Base-by-base conservation (phyloP, 92 coral and sea anemone species). In the Paragorgia papillata region DNA sequence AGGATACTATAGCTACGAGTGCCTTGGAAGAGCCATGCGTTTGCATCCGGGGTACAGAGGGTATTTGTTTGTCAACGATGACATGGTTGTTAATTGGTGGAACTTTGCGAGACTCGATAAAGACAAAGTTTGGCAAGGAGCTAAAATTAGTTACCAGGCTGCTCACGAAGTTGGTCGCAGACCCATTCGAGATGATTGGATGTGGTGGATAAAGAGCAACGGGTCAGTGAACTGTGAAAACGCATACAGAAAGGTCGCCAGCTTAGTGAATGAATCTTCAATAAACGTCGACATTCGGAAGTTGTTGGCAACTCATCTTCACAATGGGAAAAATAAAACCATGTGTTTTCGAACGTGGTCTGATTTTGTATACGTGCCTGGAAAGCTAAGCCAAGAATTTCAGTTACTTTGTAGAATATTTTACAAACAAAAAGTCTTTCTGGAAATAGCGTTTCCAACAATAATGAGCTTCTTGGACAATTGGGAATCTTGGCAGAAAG, bases 151-250 rank as follows among this genome's bases (percentile, higher is more conserved):
- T 3, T 80, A 83, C 28, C 31, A 81, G 0, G 73, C 84, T 0
- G 88, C 90, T 41, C 85, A 86, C 1, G 81, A 84, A 69, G 82
- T 90, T 33, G 83, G 83, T 3, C 82, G 69, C 30, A 76, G 86
- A 0, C 80, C 83, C 13, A 62, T 68, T 31, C 85, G 73, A 3
- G 59, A 67, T 19, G 78, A 76, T 32, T 95, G 99, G 99, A 84
- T 89, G 76, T 95, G 99, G 99, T 95, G 99, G 99, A 24, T 75
- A 22, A 79, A 87, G 18, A 86, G 90, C 18, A 89, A 82, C 54
- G 95, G 92, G 5, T 57, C 84, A 48, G 57, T 66, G 26, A 89
- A 91, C 53, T 95, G 99, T 83, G 90, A 93, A 65, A 55, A 88
- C 58, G 90, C 97, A 48, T 91, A 83, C 80, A 83, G 82, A 63